Percentiles rank a stretch among this genome's conserved stretches.
These are phyloP conservation scores for Tetrao urogallus DNA, from an alignment of 2,113 vertebrate species.

Conservation along the genomic window DNA sequence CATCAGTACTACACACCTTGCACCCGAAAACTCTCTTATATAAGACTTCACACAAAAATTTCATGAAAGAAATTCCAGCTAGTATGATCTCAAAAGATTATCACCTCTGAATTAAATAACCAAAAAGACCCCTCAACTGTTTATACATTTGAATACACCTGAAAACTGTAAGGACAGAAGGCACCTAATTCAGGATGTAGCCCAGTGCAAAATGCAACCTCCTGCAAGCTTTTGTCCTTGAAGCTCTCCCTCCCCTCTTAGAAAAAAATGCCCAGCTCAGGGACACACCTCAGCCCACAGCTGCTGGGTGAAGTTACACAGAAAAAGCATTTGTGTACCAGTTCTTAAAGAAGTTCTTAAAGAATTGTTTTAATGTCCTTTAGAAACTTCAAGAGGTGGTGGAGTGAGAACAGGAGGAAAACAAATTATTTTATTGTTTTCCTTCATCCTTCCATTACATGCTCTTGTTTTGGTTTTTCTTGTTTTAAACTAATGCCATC, in stretches of 20 bases:
- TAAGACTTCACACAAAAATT: not conserved
- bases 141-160: rapidly evolving
- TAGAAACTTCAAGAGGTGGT: not conserved
- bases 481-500: not conserved
- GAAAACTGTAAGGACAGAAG: rapidly evolving
- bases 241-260: not conserved
- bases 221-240: rapidly evolving
- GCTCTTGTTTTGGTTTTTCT: not conserved
- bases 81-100: not conserved
- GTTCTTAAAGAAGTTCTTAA: not conserved
- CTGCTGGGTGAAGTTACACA: not conserved
- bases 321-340: not conserved
- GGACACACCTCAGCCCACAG: not conserved
- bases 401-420: not conserved
- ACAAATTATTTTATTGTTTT: not conserved
- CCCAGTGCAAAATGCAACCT: not conserved
- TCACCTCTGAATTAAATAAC: not conserved
- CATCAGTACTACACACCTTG: not conserved
- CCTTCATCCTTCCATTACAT: not conserved
- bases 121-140: not conserved
- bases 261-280: not conserved
- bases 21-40: not conserved
- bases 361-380: not conserved
- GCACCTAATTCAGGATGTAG: not conserved
- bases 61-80: not conserved